Base-by-base conservation (phyloP, 2,888 invertebrate genomes). In the Tanytarsus gracilentus region DNA sequence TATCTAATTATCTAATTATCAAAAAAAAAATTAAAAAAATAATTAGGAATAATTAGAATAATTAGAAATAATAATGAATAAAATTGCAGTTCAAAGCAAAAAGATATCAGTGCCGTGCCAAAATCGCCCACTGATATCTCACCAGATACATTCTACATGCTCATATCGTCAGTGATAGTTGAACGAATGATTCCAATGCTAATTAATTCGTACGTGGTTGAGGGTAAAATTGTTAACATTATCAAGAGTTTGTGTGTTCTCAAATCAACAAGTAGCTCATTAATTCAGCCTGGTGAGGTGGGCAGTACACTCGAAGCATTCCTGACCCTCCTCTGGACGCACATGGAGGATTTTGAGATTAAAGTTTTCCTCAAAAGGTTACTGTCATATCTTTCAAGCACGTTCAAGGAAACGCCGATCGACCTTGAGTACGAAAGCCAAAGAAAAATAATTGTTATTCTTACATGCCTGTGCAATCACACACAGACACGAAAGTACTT, bases 131-230 rank as follows among this genome's bases (percentile, higher is more conserved):
- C 21, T n/a, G 36, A 50, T 14, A 49, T 39, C 7, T 61, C 59
- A 49, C 71, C 70, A 48, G 71, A 80, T 75, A 78, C 79, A 0
- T 77, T 80, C 63, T 74, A 80, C 16, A 77, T 78, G 68, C 77
- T 80, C 0, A 71, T 81, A 30, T 72, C 77, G 5, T 73, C 79
- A 0, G 64, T 79, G 29, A 70, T 86, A 3, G 74, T 83, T 8
- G 78, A 81, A 44, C 79, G 82, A 62, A 68, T 88, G 26, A 81
- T 82, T 0, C 76, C 78, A 3, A 71, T 81, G 2, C 71, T 88
- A 29, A 78, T 79, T 1, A 74, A 81, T 40, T 78, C 85, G 0
- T 88, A 86, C 67, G 78, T 89, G 14, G 81, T 84, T 21, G 85
- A 88, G 59, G 78, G 79, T 8, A 80, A 84, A 63, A 74, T 89